These are phyloP conservation scores for Sinonovacula constricta DNA, from an alignment of 1,140 invertebrate species.

Conservation along the genomic window DNA sequence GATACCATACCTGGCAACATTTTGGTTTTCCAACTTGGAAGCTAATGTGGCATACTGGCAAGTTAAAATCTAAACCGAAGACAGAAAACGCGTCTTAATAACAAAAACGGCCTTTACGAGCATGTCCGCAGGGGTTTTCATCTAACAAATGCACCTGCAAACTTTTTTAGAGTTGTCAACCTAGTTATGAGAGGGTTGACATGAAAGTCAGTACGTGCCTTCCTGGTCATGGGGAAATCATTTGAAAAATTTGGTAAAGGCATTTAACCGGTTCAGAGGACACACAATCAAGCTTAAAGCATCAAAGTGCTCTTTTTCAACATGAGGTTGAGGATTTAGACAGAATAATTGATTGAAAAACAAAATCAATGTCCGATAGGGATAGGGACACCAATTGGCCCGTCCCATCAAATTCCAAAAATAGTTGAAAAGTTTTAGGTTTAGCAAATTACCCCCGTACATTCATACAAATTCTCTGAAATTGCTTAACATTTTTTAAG, in stretches of 20 bases:
- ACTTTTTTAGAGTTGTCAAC: constrained; percentile 8
- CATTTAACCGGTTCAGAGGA: not conserved
- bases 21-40: constrained; percentile 16
- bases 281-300: constrained; percentile 26
- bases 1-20: not conserved
- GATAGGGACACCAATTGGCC: constrained; percentile 15
- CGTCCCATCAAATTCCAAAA: constrained; percentile 1
- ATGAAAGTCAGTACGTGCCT: not conserved
- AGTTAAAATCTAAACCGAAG: constrained; percentile 19
- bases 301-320: constrained; percentile 41
- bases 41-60: constrained; percentile 27
- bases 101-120: constrained; percentile 41
- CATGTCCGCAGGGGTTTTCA: constrained; percentile 42
- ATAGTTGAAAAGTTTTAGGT: constrained; percentile 33
- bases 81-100: constrained; percentile 40
- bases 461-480: not conserved
- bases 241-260: constrained; percentile 11
- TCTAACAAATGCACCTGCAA: constrained; percentile 11
- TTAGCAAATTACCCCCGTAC: not conserved
- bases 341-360: constrained; percentile 6
- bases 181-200: not conserved
- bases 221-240: constrained; percentile 5
- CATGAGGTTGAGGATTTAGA: constrained; percentile 38
- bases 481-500: too few species aligned
- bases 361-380: too few species aligned